These are phyloP conservation scores for Lepus americanus DNA, from an alignment of 2,113 vertebrate genomes.

Conservation along the genomic window DNA sequence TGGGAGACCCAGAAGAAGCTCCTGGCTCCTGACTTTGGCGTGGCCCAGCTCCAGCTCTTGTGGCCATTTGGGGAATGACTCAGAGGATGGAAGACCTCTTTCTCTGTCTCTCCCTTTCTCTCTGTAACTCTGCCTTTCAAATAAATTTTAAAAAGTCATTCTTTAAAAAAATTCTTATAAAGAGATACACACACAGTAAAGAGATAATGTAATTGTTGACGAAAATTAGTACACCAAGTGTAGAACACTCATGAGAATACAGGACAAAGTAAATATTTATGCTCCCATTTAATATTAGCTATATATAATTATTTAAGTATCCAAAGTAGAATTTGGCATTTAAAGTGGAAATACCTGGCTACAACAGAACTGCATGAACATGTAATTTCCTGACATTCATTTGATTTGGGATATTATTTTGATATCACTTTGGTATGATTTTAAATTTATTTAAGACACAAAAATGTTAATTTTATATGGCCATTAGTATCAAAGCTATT, in stretches of 20 bases:
- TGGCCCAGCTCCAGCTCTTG: too few relatives aligned
- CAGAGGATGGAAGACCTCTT: too few relatives aligned
- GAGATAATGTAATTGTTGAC: not conserved
- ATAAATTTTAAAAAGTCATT: not conserved
- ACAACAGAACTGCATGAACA: slow-evolving; percentile 42
- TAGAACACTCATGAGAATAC: slow-evolving; percentile 1
- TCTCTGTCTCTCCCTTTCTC: too few relatives aligned
- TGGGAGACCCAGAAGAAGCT: too few relatives aligned
- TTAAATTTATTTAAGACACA: slow-evolving; percentile 50
- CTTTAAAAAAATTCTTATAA: slow-evolving; percentile 47
- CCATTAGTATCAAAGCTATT: slow-evolving; percentile 76
- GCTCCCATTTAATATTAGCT: not conserved
- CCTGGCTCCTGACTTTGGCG: too few relatives aligned
- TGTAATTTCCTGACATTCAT: slow-evolving; percentile 54
- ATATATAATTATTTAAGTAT: slow-evolving; percentile 13
- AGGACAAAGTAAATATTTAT: not conserved
- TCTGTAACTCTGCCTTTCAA: too few relatives aligned
- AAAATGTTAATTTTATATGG: slow-evolving; percentile 57
- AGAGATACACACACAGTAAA: not conserved
- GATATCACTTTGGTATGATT: slow-evolving; percentile 37
- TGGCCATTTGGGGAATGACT: too few relatives aligned
- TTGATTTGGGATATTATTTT: slow-evolving; percentile 40
- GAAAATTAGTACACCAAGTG: not conserved
- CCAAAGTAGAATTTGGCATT: slow-evolving; percentile 35
- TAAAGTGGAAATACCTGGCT: slow-evolving; percentile 10